A percentile compares a stretch with the other conserved stretches of the same genome.
Conservation (phyloP, 1,140 invertebrate species). For the Nilaparvata lugens region DNA sequence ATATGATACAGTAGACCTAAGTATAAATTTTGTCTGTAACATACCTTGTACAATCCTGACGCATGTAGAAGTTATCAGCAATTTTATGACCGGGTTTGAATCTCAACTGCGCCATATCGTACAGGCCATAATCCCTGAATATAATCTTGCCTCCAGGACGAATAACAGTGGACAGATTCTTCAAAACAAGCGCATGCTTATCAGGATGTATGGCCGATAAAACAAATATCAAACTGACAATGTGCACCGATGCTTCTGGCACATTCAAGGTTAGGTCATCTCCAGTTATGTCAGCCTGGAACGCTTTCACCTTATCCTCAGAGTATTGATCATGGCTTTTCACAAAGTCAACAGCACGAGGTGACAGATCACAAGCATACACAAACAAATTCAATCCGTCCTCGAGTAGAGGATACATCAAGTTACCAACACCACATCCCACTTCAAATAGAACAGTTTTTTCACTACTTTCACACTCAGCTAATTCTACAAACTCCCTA, state of each 20-base stretch:
- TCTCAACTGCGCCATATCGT: slow-evolving; percentile 93
- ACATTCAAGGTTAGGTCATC: slow-evolving; percentile 50
- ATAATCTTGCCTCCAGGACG: slow-evolving; percentile 75
- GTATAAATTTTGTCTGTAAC: slow-evolving; percentile 5
- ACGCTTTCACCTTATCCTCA: slow-evolving; percentile 55
- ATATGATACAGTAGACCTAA: not conserved
- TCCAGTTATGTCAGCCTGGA: slow-evolving; percentile 60
- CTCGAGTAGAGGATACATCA: slow-evolving; percentile 85
- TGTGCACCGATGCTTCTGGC: slow-evolving; percentile 44
- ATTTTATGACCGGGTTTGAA: slow-evolving; percentile 91
- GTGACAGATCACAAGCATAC: slow-evolving; percentile 92
- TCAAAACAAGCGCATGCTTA: slow-evolving; percentile 61
- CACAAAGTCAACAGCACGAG: slow-evolving; percentile 79
- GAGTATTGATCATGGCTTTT: slow-evolving; percentile 58
- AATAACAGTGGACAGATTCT: slow-evolving; percentile 59
- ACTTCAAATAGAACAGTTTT: slow-evolving; percentile 63
- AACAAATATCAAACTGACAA: slow-evolving; percentile 68
- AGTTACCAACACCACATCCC: slow-evolving; percentile 96
- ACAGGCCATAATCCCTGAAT: slow-evolving; percentile 95
- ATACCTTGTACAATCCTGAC: slow-evolving; percentile 94
- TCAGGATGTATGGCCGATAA: slow-evolving; percentile 68
- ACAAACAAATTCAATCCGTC: slow-evolving; percentile 64
- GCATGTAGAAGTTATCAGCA: slow-evolving; percentile 87
- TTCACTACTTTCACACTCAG: slow-evolving; percentile 34
- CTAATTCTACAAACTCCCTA: slow-evolving; percentile 83